phyloP scores from a whole-genome alignment of 2,888 invertebrate genomes.

The Tenthredo livida region DNA sequence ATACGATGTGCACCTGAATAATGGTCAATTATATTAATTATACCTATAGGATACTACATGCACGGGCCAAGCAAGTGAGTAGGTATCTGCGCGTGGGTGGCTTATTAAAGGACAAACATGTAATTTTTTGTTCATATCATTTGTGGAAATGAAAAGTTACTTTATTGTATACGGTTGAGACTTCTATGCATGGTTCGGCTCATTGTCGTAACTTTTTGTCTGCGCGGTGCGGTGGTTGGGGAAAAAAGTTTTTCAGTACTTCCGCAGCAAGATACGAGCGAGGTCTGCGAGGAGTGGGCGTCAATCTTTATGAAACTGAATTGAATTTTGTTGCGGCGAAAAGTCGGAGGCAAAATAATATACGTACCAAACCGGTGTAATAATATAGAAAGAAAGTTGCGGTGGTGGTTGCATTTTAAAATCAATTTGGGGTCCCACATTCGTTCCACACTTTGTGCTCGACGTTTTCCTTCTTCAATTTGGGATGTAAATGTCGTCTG shows the following conservation, averaged over 20 bases:
- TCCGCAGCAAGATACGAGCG: not conserved
- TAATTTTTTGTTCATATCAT: not conserved
- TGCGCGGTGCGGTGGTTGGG: not conserved
- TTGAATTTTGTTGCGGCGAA: constrained; percentile 13
- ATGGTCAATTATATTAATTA: not conserved
- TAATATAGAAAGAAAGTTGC: constrained; percentile 14
- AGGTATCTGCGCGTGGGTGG: not conserved
- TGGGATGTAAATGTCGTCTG: constrained; percentile 75
- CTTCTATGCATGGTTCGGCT: not conserved
- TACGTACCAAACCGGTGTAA: not conserved
- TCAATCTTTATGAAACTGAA: constrained; percentile 24
- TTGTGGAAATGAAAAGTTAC: not conserved
- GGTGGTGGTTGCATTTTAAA: constrained; percentile 70
- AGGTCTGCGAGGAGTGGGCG: constrained; percentile 4
- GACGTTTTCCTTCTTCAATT: constrained; percentile 71
- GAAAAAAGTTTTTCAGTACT: not conserved
- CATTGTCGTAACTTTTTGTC: constrained; percentile 27
- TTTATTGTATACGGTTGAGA: constrained; percentile 8
- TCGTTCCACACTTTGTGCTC: constrained; percentile 62
- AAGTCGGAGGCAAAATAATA: constrained; percentile 20
- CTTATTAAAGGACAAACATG: not conserved
- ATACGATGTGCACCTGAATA: not conserved
- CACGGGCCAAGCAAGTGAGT: not conserved
- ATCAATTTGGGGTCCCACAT: constrained; percentile 73
- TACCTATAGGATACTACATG: not conserved